A percentile compares a stretch with the other conserved stretches of the same genome.
Conservation (phyloP, 2,113 vertebrate genomes). For the Ginglymostoma cirratum region DNA sequence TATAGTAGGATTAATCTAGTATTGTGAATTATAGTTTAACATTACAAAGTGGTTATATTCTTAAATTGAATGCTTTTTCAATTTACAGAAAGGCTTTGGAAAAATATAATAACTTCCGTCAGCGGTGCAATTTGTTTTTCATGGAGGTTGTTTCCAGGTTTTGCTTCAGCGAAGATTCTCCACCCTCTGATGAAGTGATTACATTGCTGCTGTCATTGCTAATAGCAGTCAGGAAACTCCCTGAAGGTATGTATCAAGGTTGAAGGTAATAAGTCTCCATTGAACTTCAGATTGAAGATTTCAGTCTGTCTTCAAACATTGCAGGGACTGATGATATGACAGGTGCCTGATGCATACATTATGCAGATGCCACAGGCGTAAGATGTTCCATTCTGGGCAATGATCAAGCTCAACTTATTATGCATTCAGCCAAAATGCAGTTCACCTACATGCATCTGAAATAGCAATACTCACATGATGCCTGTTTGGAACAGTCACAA, state of each 20-base stretch:
- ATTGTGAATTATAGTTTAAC: neutral
- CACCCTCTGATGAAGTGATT: conserved; percentile 50
- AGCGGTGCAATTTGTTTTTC: conserved; percentile 60
- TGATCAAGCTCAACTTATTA: neutral
- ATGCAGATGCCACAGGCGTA: neutral
- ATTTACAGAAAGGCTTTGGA: conserved; percentile 47
- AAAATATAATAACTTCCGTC: conserved; percentile 46
- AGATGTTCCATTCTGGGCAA: neutral
- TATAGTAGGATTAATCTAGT: neutral
- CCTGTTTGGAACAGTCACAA: neutral
- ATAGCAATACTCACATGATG: neutral
- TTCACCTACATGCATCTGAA: neutral
- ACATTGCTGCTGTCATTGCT: conserved; percentile 61
- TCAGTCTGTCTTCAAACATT: neutral
- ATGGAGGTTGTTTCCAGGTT: conserved; percentile 64
- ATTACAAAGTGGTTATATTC: neutral
- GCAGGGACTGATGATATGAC: neutral
- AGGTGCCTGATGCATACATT: neutral
- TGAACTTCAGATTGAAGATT: neutral
- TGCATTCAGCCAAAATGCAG: neutral
- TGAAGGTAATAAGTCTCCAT: neutral
- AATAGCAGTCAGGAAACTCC: conserved; percentile 42
- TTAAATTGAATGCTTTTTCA: neutral
- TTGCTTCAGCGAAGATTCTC: conserved; percentile 50
- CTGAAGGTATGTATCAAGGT: neutral